Evolutionary conservation across 1,140 invertebrate genomes (phyloP).

Genomic region (Trinorchestia longiramus): DNA sequence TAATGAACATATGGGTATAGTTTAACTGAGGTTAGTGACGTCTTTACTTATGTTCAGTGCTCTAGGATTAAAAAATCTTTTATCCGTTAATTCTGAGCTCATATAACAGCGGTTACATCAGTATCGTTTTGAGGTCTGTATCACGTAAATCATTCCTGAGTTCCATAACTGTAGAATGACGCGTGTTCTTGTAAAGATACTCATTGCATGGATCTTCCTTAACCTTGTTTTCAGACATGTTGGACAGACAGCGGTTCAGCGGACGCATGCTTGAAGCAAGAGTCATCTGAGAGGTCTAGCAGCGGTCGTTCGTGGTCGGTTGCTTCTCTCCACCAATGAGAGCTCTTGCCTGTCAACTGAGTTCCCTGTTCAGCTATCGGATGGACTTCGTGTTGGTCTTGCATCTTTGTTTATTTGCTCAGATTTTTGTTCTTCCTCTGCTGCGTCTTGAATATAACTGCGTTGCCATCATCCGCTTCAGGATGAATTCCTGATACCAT

Average conservation of each 20-base stretch:
- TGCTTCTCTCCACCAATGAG: background rate
- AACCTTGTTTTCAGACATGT: constrained; percentile 40
- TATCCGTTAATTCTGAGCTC: background rate
- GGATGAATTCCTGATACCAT: background rate
- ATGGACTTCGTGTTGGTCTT: background rate
- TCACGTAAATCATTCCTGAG: background rate
- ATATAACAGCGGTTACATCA: background rate
- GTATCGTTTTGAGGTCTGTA: too few species aligned
- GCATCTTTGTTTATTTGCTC: background rate
- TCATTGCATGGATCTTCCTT: background rate
- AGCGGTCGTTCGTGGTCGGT: background rate
- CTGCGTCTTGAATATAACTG: background rate
- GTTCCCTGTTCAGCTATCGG: background rate
- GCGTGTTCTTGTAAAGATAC: background rate
- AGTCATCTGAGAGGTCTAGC: constrained; percentile 8
- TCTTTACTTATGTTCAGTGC: too few species aligned
- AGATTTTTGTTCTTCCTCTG: background rate
- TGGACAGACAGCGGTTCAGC: constrained; percentile 57
- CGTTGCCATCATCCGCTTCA: background rate
- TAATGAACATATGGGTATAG: background rate
- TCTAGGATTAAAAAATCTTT: too few species aligned
- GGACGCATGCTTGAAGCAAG: constrained; percentile 54
- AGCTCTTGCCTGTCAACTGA: background rate
- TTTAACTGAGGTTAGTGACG: background rate
- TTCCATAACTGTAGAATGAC: background rate